Evolutionary conservation across 2,113 vertebrate species (phyloP), one percentile per base, ranked within the genome.

Genomic region (Apodemus sylvaticus): DNA sequence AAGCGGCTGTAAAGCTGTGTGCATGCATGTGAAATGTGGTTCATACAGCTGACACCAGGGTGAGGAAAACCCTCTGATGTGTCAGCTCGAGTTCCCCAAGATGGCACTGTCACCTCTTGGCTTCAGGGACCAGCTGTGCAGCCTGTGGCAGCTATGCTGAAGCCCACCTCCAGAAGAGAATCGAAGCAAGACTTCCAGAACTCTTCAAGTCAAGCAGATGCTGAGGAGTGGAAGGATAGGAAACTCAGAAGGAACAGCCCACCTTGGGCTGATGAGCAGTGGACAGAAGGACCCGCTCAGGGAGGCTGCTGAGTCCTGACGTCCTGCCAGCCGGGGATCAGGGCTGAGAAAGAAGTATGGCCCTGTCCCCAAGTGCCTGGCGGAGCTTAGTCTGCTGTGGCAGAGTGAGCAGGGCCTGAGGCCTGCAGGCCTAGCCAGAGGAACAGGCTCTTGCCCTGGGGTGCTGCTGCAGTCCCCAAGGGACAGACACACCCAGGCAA

Each of bases 361-460:
- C 14, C 4, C 71, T 1, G 16, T 24, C 12, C 4, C 31, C 9
- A 7, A 19, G 6, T 39, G 12, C 45, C 60, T 9, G 0, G 45
- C 20, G 10, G 22, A 39, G 79, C 11, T 7, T 91, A 10, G n/a
- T 36, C 12, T 10, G 51, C 4, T 12, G 42, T 36, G 13, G 82
- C 0, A 68, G 14, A 82, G 4, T 9, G 12, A 95, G 91, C n/a
- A 42, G 11, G 86, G 51, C 8, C 89, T 45, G 36, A 64, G 48
- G 60, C 53, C n/a, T 55, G 4, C 39, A 8, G 3, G 22, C 0
- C 0, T 36, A 13, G 1, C 16, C 0, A 0, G 77, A 48, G 45
- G n/a, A 10, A 11, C 4, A 45, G 48, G 13, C 9, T n/a, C 36
- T 53, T 60, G 48, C n/a, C 12, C 31, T 0, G 4, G 24, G 73